These are phyloP conservation scores for Blomia tropicalis DNA, from an alignment of 2,888 invertebrate species.

Conservation along the genomic window DNA sequence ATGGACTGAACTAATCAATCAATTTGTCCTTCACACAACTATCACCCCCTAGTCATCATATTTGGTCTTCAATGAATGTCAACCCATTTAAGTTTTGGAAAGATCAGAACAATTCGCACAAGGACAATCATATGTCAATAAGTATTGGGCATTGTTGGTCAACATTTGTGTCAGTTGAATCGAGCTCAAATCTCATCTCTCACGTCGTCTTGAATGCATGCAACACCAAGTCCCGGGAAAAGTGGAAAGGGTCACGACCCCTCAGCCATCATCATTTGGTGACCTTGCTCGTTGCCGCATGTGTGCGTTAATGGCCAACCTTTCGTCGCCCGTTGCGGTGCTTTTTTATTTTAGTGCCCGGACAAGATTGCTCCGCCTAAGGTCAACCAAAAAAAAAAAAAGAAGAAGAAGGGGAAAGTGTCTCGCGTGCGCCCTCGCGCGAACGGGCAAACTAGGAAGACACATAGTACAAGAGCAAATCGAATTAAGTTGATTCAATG, in stretches of 20 bases:
- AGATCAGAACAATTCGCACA: too few relatives aligned
- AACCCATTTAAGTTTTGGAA: too few relatives aligned
- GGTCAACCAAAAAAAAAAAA: neutral
- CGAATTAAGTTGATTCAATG: neutral
- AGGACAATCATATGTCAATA: too few relatives aligned
- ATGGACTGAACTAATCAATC: neutral
- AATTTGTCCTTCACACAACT: slow-evolving; percentile 12
- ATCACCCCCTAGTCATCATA: too few relatives aligned
- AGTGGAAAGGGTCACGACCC: slow-evolving; percentile 16
- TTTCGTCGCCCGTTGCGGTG: neutral
- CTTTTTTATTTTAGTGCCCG: neutral
- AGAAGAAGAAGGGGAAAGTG: neutral
- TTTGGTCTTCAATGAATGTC: too few relatives aligned
- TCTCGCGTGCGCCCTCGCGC: neutral
- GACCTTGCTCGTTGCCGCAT: neutral
- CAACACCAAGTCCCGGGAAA: neutral
- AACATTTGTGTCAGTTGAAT: too few relatives aligned
- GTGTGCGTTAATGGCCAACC: neutral
- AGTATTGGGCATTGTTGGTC: too few relatives aligned
- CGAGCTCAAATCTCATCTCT: neutral
- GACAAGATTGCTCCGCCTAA: slow-evolving; percentile 10
- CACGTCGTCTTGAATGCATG: too few relatives aligned
- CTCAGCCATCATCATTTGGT: neutral
- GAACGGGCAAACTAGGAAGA: neutral
- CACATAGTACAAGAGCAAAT: neutral